Base-by-base conservation (phyloP, 2,113 vertebrate genomes). In the Balaenoptera acutorostrata region DNA sequence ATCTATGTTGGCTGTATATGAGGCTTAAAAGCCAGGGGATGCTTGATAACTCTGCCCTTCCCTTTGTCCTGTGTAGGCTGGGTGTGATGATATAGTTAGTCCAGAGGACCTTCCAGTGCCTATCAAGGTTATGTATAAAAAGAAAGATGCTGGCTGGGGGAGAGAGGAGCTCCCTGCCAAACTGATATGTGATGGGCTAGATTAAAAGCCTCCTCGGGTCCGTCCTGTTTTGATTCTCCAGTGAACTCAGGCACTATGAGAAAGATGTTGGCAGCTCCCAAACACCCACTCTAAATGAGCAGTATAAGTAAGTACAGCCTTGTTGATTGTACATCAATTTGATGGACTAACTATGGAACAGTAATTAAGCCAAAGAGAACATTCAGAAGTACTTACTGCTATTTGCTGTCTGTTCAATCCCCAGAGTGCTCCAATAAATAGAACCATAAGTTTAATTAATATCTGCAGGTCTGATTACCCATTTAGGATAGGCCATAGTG, bases 391-490 rank as follows among this genome's bases (percentile, higher is more conserved):
- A 97, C 98, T 98, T 98, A 98, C 96, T 61, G 4, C 98, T 98
- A 95, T 98, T 98, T 98, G 98, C 98, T 99, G 98, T 98, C 98
- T 98, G 96, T 49, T 66, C 98, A 97, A 93, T 98, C 97, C 98
- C 98, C 96, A 97, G 97, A 98, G 98, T 98, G 98, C 98, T 97
- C 97, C 98, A 98, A 98, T 98, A 98, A 98, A 98, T 98, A 98
- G 98, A 98, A 99, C 98, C 98, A 98, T 98, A 98, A 98, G 98
- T 98, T 98, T 98, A 99, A 99, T 99, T 98, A 99, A 98, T 98
- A 98, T 97, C 98, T 98, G 98, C 97, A 98, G 98, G 98, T 97
- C 98, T 98, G 98, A 97, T 97, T 98, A 98, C 97, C 96, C 98
- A 97, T 98, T 98, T 98, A 98, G 86, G 96, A 92, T 90, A 86